Base-by-base conservation (phyloP, 2,113 vertebrate genomes). In the Glaucidium brasilianum region DNA sequence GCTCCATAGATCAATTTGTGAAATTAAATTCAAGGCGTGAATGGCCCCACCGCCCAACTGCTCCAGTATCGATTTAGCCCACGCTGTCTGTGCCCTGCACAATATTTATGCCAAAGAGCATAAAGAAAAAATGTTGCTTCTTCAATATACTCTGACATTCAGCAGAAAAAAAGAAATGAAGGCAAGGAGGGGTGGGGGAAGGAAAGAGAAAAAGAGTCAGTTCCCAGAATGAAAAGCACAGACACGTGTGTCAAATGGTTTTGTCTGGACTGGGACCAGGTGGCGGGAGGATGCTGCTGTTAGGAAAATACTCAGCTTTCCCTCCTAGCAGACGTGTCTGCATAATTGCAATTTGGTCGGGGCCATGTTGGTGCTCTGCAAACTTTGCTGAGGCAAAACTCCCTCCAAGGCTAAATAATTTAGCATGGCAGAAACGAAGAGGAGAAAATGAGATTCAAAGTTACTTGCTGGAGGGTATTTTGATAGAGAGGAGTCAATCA, bases 11-110 rank as follows among this genome's bases (percentile, higher is more conserved):
- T 95, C 88, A 94, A 82, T 90, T n/a, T 63, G 74, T 4, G 12
- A 95, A 96, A 96, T 91, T 66, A 95, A 95, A 96, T 91, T 88
- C 81, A 66, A 88, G 86, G 89, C 1, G 62, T 76, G 95, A 96
- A 95, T 6, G 34, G 74, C 45, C 77, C 62, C 2, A 0, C 80
- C 0, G 3, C 66, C 89, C 91, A 67, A 82, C 41, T 5, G 1
- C 80, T 63, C 79, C 14, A 8, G 55, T 49, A 96, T 94, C 14
- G n/a, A 95, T 96, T 66, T 34, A 47, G 77, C 11, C 53, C 29
- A 0, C 0, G 0, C 47, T 92, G 76, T 55, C 88, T 77, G 59
- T 62, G 59, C 67, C 88, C 77, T 18, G 1, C 66, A 7, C 50
- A 68, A 80, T 77, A 77, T 75, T 95, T 85, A 94, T 83, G 78